Conservation (phyloP, 2,113 vertebrate species). For the Mionectes macconnelli region DNA sequence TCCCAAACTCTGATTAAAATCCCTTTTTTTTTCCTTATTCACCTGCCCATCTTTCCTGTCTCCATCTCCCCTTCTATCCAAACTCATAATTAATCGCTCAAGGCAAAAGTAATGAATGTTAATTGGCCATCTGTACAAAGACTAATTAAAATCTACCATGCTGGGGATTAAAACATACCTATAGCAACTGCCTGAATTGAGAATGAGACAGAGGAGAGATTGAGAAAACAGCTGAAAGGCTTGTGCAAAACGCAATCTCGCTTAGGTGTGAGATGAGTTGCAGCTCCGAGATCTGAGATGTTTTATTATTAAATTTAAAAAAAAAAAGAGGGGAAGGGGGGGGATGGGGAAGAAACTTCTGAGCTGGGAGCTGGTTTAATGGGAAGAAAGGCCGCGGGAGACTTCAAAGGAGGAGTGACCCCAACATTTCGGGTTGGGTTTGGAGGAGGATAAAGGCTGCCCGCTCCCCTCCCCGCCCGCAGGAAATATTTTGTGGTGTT, state of each 20-base stretch:
- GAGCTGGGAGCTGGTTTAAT: conserved; percentile 16
- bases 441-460: background rate
- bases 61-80: conserved; percentile 80
- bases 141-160: conserved; percentile 93
- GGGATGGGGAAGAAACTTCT: background rate
- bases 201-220: conserved; percentile 75
- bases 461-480: background rate
- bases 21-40: conserved; percentile 61
- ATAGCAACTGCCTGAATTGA: conserved; percentile 81
- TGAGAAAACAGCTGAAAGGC: conserved; percentile 77
- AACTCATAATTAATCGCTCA: conserved; percentile 89
- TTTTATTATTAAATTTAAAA: conserved; percentile 23
- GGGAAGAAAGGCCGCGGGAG: conserved; percentile 40
- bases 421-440: conserved; percentile 24
- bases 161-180: conserved; percentile 87
- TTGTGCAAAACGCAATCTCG: conserved; percentile 70
- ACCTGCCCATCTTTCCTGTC: conserved; percentile 81
- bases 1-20: conserved; percentile 77
- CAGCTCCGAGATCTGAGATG: conserved; percentile 58
- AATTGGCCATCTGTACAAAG: conserved; percentile 92
- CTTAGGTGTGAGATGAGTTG: conserved; percentile 78
- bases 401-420: conserved; percentile 43
- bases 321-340: background rate
- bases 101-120: conserved; percentile 92
- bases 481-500: background rate